Evolutionary conservation across 2,113 vertebrate species (phyloP).

Genomic region (Zosterops borbonicus): DNA sequence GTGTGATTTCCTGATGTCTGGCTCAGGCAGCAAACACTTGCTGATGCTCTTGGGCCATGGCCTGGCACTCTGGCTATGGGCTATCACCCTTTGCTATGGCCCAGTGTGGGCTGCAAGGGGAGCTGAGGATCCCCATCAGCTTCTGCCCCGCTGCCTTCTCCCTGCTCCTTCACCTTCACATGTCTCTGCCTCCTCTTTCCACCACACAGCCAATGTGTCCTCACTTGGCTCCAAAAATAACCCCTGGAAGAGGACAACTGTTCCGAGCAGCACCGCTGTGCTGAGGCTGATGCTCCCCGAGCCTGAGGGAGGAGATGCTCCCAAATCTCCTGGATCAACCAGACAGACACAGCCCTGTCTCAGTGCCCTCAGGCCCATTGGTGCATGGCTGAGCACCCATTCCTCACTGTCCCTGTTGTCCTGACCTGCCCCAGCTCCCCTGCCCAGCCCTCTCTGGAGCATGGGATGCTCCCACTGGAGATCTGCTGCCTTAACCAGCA

Average conservation of each 20-base stretch:
- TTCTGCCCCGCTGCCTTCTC: not conserved
- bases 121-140: not conserved
- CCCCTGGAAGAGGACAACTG: not conserved
- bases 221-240: constrained; percentile 23
- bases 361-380: fast-evolving
- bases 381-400: not conserved
- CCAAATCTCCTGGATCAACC: not conserved
- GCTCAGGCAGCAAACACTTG: not conserved
- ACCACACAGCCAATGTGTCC: not conserved
- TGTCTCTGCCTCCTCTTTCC: not conserved
- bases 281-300: not conserved
- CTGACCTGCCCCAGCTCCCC: not conserved
- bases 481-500: not conserved
- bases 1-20: not conserved
- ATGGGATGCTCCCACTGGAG: not conserved
- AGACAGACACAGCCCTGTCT: not conserved
- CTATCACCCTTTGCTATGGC: not conserved
- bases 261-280: fast-evolving
- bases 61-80: not conserved
- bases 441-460: not conserved
- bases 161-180: not conserved
- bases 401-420: not conserved
- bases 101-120: not conserved
- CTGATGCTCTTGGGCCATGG: no score
- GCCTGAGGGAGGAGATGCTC: not conserved